Base-by-base conservation (phyloP, 2,797 vertebrate species). In the Hybognathus amarus region DNA sequence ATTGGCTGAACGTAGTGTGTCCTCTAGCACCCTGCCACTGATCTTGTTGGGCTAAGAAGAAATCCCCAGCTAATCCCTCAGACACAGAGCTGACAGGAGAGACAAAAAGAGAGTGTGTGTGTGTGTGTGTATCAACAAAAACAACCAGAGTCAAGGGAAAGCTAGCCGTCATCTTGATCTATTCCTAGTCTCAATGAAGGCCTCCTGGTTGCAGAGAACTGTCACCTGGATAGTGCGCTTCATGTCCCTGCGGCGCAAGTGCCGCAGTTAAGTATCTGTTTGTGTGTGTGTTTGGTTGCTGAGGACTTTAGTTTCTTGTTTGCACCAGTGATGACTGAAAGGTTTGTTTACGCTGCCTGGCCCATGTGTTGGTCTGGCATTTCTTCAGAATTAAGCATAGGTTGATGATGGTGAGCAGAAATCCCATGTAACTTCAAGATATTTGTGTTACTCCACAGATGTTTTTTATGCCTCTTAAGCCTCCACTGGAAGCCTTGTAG, bases 61-160 rank as follows among this genome's bases (percentile, higher is more conserved):
- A 94, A 95, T 94, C 93, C 93, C 86, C 61, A 5, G 42, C 85
- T 95, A 95, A 95, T 95, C 94, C 91, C 20, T 1, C 71, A 52
- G 80, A 24, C 24, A 68, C 33, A 61, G 81, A 66, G 59, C 50
- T 79, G 61, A 67, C 80, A 38, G 52, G 8, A 69, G 30, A 83
- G 20, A 61, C 59, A 1, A 10, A 2, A n/a, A n/a, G n/a, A n/a
- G n/a, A 79, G 76, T 71, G 15, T 27, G 64, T 40, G 11, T 0
- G 45, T 20, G 7, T 78, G 30, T 71, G 64, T 83, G 45, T 66
- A 13, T 64, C 71, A 52, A 75, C 84, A 83, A 59, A 40, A 54
- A 45, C 61, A 9, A 24, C 24, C 30, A 5, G 79, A 82, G 73
- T 64, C 17, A 13, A n/a, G 52, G 30, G 40, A 66, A 63, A 47